Conservation (phyloP, 2,888 invertebrate genomes). For the Ophion ellenae region DNA sequence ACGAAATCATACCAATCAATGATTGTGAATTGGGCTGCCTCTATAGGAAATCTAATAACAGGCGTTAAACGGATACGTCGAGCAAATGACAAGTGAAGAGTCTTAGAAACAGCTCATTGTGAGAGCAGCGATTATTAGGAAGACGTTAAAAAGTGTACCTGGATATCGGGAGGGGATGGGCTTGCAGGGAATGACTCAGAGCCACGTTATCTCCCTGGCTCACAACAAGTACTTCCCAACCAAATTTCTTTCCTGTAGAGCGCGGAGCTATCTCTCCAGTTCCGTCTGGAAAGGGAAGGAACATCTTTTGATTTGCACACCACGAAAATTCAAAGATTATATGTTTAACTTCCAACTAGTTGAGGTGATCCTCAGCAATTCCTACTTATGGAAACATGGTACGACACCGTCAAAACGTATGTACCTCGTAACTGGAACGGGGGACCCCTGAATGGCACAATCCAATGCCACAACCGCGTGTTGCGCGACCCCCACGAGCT, state of each 20-base stretch:
- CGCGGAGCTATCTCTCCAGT: constrained; percentile 88
- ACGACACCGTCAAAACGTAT: constrained; percentile 66
- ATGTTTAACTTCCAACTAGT: not conserved
- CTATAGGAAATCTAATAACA: not conserved
- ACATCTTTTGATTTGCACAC: constrained; percentile 6
- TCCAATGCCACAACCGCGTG: constrained; percentile 86
- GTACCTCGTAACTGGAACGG: constrained; percentile 89
- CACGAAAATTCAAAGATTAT: not conserved
- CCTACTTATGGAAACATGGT: constrained; percentile 6
- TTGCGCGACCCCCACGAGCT: constrained; percentile 85
- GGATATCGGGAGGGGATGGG: constrained; percentile 89
- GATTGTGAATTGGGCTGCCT: no score
- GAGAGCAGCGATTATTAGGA: constrained; percentile 18
- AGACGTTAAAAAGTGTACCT: constrained; percentile 85
- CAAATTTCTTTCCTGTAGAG: constrained; percentile 84
- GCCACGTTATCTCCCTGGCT: constrained; percentile 82
- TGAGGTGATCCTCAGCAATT: not conserved
- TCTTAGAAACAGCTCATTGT: not conserved
- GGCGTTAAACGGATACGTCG: not conserved
- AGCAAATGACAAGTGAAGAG: constrained; percentile 2
- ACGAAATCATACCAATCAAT: no score
- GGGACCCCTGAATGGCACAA: constrained; percentile 89
- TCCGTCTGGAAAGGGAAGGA: constrained; percentile 86
- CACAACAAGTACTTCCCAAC: constrained; percentile 84
- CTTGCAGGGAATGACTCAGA: constrained; percentile 90